A percentile compares a stretch with the other conserved stretches of the same genome.
Evolutionary conservation across 2,888 invertebrate genomes (phyloP).

Genomic region (Pristionchus exspectatus): DNA sequence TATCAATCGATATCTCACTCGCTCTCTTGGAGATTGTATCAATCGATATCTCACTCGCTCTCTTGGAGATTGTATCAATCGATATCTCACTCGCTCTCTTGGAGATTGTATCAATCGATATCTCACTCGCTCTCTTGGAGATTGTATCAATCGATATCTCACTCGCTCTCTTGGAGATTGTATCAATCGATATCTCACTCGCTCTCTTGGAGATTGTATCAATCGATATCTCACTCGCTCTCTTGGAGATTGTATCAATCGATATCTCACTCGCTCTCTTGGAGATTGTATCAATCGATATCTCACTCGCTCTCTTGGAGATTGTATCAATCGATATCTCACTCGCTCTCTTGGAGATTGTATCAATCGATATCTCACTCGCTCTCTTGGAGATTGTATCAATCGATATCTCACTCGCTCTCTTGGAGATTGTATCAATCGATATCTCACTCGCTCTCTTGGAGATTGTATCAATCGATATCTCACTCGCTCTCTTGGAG

Average conservation of each 20-base stretch:
- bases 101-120: neutral
- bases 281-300: neutral
- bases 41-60: no score
- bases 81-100: neutral
- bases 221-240: no score
- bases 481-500: neutral
- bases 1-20: neutral
- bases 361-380: neutral
- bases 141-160: neutral
- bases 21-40: neutral
- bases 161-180: neutral
- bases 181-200: neutral
- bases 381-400: neutral
- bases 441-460: neutral
- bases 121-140: neutral
- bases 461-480: neutral
- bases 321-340: neutral
- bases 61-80: neutral
- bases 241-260: neutral
- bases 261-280: neutral
- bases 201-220: neutral
- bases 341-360: neutral
- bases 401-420: no score
- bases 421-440: neutral
- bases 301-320: neutral